A percentile compares a stretch with the other conserved stretches of the same genome.
Conservation (phyloP, 2,113 vertebrate genomes). For the Sturnus vulgaris region DNA sequence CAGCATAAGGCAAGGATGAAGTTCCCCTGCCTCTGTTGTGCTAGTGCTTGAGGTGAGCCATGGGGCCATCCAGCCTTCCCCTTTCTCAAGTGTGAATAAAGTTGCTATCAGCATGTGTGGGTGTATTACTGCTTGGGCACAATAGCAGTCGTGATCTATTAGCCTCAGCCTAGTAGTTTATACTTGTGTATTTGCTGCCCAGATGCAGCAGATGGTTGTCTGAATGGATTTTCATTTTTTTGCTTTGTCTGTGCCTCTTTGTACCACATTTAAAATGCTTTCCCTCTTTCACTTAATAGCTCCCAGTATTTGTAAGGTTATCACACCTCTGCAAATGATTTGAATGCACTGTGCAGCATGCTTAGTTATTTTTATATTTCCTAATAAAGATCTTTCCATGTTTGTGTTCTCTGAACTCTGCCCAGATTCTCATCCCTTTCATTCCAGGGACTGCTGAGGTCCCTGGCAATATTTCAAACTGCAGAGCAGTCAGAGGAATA, state of each 20-base stretch:
- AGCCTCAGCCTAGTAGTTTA: not conserved
- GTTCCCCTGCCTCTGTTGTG: not conserved
- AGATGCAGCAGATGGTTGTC: not conserved
- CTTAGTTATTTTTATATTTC: constrained; percentile 53
- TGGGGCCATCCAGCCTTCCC: not conserved
- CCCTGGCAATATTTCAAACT: constrained; percentile 29
- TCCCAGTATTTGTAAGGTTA: not conserved
- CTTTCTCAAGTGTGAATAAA: not conserved
- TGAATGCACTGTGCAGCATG: not conserved
- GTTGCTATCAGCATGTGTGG: not conserved
- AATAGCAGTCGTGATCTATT: not conserved
- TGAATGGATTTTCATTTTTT: not conserved
- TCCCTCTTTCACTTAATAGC: not conserved
- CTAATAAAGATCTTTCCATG: constrained; percentile 10
- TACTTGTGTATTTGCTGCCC: not conserved
- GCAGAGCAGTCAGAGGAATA: not conserved
- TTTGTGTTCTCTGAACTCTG: constrained; percentile 61
- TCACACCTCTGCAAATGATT: not conserved
- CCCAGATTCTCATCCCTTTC: constrained; percentile 40
- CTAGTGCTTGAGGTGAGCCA: rapidly evolving
- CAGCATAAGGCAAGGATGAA: not conserved
- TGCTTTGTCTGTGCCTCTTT: not conserved
- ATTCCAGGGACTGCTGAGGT: constrained; percentile 21
- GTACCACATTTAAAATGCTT: not conserved
- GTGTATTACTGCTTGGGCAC: not conserved